phyloP scores from a whole-genome alignment of 1,140 invertebrate genomes.

The Aporrectodea caliginosa region DNA sequence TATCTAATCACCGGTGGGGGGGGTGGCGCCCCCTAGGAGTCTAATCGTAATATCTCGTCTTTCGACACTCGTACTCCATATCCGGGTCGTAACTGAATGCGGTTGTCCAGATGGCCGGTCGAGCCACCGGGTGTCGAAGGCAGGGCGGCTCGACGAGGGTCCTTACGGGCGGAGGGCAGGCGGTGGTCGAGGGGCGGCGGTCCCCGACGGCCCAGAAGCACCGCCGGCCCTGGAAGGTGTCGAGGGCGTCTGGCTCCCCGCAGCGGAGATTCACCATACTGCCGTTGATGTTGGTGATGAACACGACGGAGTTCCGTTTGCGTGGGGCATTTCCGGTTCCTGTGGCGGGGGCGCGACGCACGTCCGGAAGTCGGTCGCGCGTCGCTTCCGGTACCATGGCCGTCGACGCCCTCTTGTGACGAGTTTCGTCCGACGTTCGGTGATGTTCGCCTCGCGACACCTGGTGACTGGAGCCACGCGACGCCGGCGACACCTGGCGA shows the following conservation, averaged over 20 bases:
- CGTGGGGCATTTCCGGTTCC: background rate
- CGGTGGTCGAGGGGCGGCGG: too few relatives aligned
- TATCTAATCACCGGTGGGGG: too few relatives aligned
- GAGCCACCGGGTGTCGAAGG: background rate
- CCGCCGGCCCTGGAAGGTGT: background rate
- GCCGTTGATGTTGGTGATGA: slow-evolving; percentile 28
- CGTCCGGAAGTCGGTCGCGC: background rate
- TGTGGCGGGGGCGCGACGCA: too few relatives aligned
- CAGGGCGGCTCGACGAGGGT: background rate
- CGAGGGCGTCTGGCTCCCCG: background rate
- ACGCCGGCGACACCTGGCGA: background rate
- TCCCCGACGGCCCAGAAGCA: background rate
- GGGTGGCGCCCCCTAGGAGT: too few relatives aligned
- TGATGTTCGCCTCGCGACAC: background rate
- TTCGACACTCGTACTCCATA: too few relatives aligned
- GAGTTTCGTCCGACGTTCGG: background rate
- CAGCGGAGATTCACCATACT: slow-evolving; percentile 31
- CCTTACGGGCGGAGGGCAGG: too few relatives aligned
- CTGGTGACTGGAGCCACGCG: background rate
- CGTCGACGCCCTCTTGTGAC: too few relatives aligned
- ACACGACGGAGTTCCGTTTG: slow-evolving; percentile 6
- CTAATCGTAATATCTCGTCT: too few relatives aligned
- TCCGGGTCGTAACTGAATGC: background rate
- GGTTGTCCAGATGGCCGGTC: background rate
- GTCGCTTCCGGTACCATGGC: background rate